Conservation (phyloP, 2,113 vertebrate genomes). For the Porphyrio hochstetteri region DNA sequence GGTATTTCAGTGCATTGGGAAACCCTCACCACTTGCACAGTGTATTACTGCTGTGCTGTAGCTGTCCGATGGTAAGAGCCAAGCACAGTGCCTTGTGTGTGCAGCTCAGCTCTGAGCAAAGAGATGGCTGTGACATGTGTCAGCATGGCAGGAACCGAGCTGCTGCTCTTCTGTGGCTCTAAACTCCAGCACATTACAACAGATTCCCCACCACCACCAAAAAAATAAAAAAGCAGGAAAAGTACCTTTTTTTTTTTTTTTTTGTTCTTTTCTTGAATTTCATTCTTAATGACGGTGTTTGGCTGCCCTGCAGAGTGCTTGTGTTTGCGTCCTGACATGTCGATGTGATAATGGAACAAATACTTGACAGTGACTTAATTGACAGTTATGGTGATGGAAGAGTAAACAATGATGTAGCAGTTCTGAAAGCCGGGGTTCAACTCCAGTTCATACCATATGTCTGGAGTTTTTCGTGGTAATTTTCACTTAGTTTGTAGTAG, state of each 20-base stretch:
- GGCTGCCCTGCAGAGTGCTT: neutral
- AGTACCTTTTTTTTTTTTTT: too few relatives aligned
- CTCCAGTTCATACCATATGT: constrained; percentile 23
- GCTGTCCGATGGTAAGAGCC: neutral
- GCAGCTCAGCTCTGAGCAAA: neutral
- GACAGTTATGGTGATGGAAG: neutral
- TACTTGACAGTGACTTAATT: neutral
- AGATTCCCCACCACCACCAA: neutral
- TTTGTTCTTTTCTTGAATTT: neutral
- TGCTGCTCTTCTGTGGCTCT: constrained; percentile 1
- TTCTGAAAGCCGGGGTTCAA: constrained; percentile 14
- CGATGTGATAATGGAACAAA: constrained; percentile 16
- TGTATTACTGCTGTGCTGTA: fast-evolving
- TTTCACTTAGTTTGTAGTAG: constrained; percentile 26
- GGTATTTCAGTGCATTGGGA: neutral
- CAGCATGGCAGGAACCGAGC: neutral
- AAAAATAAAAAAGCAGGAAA: neutral
- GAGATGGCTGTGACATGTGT: neutral
- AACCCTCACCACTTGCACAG: neutral
- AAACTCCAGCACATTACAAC: neutral
- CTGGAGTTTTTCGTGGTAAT: constrained; percentile 4
- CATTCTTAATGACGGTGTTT: neutral
- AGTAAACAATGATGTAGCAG: constrained; percentile 54
- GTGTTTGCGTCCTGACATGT: neutral
- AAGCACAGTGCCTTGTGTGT: neutral